Evolutionary conservation across 1,140 invertebrate species (phyloP).

Genomic region (Caenorhabditis latens): DNA sequence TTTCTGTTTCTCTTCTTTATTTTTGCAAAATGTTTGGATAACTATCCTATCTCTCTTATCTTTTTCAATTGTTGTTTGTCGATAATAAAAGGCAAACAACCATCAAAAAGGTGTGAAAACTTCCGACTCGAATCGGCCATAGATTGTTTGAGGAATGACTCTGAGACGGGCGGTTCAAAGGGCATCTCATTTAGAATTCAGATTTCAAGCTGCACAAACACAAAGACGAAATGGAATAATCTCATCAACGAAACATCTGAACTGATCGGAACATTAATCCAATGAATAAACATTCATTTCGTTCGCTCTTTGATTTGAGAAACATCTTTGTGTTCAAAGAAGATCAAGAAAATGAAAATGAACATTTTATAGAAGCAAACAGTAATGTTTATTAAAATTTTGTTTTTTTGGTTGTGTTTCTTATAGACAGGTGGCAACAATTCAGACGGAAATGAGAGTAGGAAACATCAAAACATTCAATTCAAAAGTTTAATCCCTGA

Average conservation of each 20-base stretch:
- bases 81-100: constrained; percentile 48
- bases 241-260: background rate
- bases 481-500: too few relatives aligned
- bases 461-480: too few relatives aligned
- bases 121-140: constrained; percentile 47
- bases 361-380: background rate
- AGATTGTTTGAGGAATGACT: constrained; percentile 52
- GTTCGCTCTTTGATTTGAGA: background rate
- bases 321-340: background rate
- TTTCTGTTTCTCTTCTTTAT: background rate
- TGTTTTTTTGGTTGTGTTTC: too few relatives aligned
- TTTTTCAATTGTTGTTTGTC: constrained; percentile 8
- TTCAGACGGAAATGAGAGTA: too few relatives aligned
- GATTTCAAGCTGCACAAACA: constrained; percentile 13
- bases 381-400: background rate
- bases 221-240: background rate
- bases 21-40: constrained; percentile 36
- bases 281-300: background rate
- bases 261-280: constrained; percentile 7
- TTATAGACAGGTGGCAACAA: too few relatives aligned
- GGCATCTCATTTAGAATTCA: constrained; percentile 33
- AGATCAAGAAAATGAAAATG: background rate
- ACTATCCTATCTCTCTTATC: constrained; percentile 27
- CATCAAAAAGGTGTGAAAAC: constrained; percentile 42
- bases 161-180: background rate